Evolutionary conservation across 2,113 vertebrate genomes (phyloP).

Genomic region (Neogobius melanostomus): DNA sequence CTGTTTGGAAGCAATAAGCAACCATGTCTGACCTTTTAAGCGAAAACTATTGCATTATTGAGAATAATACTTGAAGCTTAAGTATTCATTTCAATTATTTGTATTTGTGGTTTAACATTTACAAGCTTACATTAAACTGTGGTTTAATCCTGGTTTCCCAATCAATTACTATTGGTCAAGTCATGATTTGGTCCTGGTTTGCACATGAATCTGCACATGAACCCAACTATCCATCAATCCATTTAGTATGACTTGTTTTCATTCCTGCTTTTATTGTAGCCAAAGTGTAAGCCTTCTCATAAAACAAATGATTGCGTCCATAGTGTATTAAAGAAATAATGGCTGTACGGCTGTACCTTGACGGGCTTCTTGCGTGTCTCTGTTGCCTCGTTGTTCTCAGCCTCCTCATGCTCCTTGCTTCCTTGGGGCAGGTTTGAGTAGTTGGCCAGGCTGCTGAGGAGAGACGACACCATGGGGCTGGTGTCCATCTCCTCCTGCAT

Average conservation of each 20-base stretch:
- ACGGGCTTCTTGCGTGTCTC: constrained; percentile 73
- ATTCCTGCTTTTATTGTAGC: no score
- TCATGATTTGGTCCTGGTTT: no score
- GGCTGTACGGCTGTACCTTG: constrained; percentile 66
- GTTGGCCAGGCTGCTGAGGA: constrained; percentile 96
- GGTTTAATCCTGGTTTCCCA: no score
- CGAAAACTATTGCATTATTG: no score
- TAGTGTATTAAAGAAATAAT: neutral
- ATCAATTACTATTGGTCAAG: no score
- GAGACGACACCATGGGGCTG: constrained; percentile 95
- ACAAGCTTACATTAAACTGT: no score
- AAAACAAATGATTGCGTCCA: no score
- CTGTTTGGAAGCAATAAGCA: neutral
- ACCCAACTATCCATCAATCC: no score
- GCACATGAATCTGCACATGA: no score
- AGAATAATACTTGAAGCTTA: no score
- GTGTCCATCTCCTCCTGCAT: constrained; percentile 98
- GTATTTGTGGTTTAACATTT: neutral
- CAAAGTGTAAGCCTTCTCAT: no score
- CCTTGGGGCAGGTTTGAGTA: constrained; percentile 97
- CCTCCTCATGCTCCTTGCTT: constrained; percentile 95
- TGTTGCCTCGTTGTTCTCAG: constrained; percentile 90
- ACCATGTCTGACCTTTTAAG: neutral
- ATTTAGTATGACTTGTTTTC: no score
- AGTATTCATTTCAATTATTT: neutral